Base-by-base conservation (phyloP, 1,140 invertebrate species). In the Zelostemma sp. region DNA sequence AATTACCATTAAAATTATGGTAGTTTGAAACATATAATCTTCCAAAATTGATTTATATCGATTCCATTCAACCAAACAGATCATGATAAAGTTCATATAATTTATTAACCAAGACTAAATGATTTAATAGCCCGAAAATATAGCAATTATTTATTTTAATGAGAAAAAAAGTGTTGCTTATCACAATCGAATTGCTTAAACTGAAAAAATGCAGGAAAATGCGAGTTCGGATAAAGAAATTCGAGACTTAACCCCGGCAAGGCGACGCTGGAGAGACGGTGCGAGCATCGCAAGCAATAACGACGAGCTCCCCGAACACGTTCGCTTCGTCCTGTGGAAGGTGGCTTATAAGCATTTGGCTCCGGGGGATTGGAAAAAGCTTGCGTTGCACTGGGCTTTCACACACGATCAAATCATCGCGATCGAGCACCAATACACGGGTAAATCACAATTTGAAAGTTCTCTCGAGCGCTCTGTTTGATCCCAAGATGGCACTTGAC, bases 351-450 rank as follows among this genome's bases (percentile, higher is more conserved):
- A 91, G 74, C 89, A 92, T 60, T 78, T 93, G 19, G 87, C 85
- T 21, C 85, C 86, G 0, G 87, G 85, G 0, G 91, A 93, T 73
- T 93, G 92, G 92, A 92, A 91, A 76, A 87, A 87, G 62, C 83
- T 93, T 12, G 91, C 91, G 1, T 76, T 87, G 14, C 87, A 91
- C 63, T 93, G 91, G 91, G 87, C 89, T 21, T 93, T 93, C 77
- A 91, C 90, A 0, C 86, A 90, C 40, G 91, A 92, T 38, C 91
- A 93, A 74, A 90, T 93, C 33, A 86, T 86, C 67, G 90, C 91
- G 9, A 92, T 93, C 61, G 91, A 93, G 79, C 91, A 93, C 77
- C 91, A 93, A 74, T 92, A 92, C 68, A 91, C 90, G 59, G 91
- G 91, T 92, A 84, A 78, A 64, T 59, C 48, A 35, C 38, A 47